Evolutionary conservation across 2,888 invertebrate species (phyloP).

Genomic region (Tubiluchus corallicola): DNA sequence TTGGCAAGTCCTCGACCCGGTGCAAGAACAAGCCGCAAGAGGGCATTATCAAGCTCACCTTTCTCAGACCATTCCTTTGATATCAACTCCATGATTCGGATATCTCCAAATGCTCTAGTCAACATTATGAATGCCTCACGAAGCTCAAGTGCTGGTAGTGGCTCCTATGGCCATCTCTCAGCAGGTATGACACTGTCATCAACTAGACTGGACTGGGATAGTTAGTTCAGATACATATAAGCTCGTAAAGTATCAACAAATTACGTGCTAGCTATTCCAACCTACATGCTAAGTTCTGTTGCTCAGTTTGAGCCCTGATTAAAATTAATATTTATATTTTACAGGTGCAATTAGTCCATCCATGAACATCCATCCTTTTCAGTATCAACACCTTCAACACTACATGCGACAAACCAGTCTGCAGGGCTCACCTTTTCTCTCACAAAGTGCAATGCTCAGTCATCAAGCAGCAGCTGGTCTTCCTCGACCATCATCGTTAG

Average conservation of each 20-base stretch:
- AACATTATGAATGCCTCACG: slow-evolving; percentile 61
- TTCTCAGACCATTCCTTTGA: slow-evolving; percentile 91
- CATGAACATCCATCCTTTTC: slow-evolving; percentile 40
- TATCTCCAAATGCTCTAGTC: slow-evolving; percentile 71
- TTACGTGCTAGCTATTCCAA: too few species aligned
- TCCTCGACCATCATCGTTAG: slow-evolving; percentile 1
- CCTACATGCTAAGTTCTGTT: too few species aligned
- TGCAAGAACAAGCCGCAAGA: slow-evolving; percentile 45
- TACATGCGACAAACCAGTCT: slow-evolving; percentile 40
- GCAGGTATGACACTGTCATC: slow-evolving; percentile 43
- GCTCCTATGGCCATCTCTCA: slow-evolving; percentile 88
- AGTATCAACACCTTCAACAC: slow-evolving; percentile 55
- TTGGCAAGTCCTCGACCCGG: slow-evolving; percentile 46
- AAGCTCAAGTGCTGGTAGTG: slow-evolving; percentile 66
- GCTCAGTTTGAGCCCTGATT: too few species aligned
- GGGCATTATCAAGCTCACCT: slow-evolving; percentile 73
- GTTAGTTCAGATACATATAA: too few species aligned
- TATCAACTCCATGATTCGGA: slow-evolving; percentile 83
- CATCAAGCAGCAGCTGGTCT: slow-evolving; percentile 15
- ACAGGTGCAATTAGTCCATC: slow-evolving; percentile 65
- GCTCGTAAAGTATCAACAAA: too few species aligned
- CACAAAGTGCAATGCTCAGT: slow-evolving; percentile 16
- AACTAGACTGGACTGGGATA: too few species aligned
- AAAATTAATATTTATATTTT: too few species aligned
- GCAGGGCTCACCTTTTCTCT: slow-evolving; percentile 13